These are phyloP conservation scores for Zeugodacus cucurbitae DNA, from an alignment of 1,140 invertebrate species.

Conservation along the genomic window DNA sequence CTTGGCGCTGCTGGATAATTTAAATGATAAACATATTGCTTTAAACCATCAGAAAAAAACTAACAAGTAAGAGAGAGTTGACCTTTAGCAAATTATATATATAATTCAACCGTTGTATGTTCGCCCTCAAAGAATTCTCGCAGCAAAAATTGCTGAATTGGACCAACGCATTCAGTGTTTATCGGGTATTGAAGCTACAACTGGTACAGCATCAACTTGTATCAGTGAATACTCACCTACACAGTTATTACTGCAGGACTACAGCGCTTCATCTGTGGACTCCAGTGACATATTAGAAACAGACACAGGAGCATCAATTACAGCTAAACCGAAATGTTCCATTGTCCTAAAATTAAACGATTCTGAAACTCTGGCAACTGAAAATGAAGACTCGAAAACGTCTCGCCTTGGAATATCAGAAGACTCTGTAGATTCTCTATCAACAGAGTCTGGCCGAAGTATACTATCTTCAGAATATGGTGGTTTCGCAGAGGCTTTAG, in stretches of 20 bases:
- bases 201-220: neutral
- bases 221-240: conserved; percentile 68
- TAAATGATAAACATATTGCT: conserved; percentile 86
- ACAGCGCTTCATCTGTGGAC: conserved; percentile 69
- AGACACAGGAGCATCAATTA: neutral
- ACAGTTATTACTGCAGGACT: conserved; percentile 70
- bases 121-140: conserved; percentile 68
- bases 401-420: conserved; percentile 51
- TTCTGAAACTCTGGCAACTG: conserved; percentile 50
- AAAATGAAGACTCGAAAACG: conserved; percentile 49
- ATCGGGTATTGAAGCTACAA: conserved; percentile 48
- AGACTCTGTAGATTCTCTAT: conserved; percentile 57
- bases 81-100: conserved; percentile 19
- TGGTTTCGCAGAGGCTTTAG: conserved; percentile 47
- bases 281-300: conserved; percentile 12
- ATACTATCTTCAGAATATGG: conserved; percentile 59
- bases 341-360: conserved; percentile 39
- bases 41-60: conserved; percentile 86
- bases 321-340: conserved; percentile 44
- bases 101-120: neutral
- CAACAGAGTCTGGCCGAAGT: conserved; percentile 56
- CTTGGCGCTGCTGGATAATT: conserved; percentile 80
- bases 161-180: conserved; percentile 67
- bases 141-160: conserved; percentile 70
- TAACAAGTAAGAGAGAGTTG: conserved; percentile 71